Percentiles rank a stretch among this genome's conserved stretches.
Evolutionary conservation across 1,140 invertebrate species (phyloP).

Genomic region (Callitettix versicolor): DNA sequence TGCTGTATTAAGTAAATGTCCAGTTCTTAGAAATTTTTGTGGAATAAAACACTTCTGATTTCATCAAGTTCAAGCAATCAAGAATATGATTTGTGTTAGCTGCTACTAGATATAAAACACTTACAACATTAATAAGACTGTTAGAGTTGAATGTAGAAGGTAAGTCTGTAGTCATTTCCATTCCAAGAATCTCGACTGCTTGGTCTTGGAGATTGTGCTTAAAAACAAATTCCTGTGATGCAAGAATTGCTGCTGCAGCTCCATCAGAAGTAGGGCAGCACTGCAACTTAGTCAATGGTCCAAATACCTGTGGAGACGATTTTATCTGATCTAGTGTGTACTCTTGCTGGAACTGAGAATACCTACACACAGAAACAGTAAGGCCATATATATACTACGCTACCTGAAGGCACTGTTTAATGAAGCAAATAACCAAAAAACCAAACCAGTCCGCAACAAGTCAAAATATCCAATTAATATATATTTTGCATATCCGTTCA

Average conservation of each 20-base stretch:
- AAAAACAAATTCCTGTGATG: slow-evolving; percentile 82
- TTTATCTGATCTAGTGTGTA: slow-evolving; percentile 83
- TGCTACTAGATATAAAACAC: no score
- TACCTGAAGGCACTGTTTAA: no score
- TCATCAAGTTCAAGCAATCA: no score
- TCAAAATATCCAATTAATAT: no score
- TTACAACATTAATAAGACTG: slow-evolving; percentile 78
- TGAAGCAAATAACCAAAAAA: no score
- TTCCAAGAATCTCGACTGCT: slow-evolving; percentile 89
- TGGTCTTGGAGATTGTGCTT: slow-evolving; percentile 66
- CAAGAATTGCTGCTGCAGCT: slow-evolving; percentile 80
- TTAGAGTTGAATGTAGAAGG: slow-evolving; percentile 72
- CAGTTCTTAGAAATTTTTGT: background rate
- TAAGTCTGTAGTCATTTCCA: slow-evolving; percentile 93
- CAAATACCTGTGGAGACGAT: slow-evolving; percentile 73
- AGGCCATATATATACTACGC: no score
- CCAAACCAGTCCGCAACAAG: no score
- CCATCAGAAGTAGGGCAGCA: slow-evolving; percentile 97
- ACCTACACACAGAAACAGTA: slow-evolving; percentile 37
- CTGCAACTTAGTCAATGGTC: slow-evolving; percentile 86
- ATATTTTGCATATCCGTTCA: background rate
- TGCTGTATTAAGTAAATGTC: background rate
- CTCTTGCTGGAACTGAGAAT: slow-evolving; percentile 85
- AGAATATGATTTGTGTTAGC: no score
- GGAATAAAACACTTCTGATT: background rate